Percentiles rank a stretch among this genome's conserved stretches.
Evolutionary conservation across 2,113 vertebrate species (phyloP).

Genomic region (Abramis brama): DNA sequence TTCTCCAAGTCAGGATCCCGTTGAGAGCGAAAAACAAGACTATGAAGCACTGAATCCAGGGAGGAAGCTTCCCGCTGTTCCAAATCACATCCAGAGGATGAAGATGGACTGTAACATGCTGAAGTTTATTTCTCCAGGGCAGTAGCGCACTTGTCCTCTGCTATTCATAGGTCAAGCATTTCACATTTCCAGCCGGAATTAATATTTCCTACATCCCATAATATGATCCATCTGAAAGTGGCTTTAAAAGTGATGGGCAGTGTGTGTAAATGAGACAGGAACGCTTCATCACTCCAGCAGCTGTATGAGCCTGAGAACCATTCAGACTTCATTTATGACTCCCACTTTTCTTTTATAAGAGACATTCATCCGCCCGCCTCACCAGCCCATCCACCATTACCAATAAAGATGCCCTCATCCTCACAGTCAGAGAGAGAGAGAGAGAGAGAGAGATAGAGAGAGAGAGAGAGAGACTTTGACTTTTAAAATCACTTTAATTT

Average conservation of each 20-base stretch:
- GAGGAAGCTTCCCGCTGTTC: slow-evolving; percentile 24
- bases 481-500: no score
- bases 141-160: neutral
- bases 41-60: slow-evolving; percentile 1
- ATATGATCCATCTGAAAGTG: slow-evolving; percentile 7
- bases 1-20: slow-evolving; percentile 15
- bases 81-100: slow-evolving; percentile 7
- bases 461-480: no score
- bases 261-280: slow-evolving; percentile 1
- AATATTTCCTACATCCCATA: neutral
- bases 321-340: slow-evolving; percentile 33
- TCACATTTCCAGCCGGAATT: neutral
- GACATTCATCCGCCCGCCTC: slow-evolving; percentile 1
- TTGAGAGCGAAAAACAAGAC: slow-evolving; percentile 32
- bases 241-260: neutral
- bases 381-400: slow-evolving; percentile 1
- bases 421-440: slow-evolving; percentile 8
- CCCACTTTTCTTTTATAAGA: slow-evolving; percentile 24
- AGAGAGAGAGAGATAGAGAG: neutral
- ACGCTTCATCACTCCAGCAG: neutral
- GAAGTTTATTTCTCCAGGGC: neutral
- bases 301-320: slow-evolving; percentile 16
- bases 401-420: neutral
- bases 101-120: neutral
- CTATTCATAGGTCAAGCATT: neutral